These are phyloP conservation scores for Alethe diademata DNA, from an alignment of 2,113 vertebrate species.

Conservation along the genomic window DNA sequence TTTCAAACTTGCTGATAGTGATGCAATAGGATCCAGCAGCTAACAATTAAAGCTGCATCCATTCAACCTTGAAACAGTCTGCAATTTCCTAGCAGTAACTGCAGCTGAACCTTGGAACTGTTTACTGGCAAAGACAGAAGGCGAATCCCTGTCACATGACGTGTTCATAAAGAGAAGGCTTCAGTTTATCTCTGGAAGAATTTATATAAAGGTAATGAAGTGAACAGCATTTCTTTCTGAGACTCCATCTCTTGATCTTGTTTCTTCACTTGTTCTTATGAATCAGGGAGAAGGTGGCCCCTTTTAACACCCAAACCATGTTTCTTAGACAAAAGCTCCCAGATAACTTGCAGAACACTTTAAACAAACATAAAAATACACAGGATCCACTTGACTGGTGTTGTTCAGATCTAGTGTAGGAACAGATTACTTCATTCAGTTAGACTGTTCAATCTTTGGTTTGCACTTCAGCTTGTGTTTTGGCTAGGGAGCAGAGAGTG, in stretches of 20 bases:
- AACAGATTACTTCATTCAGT: neutral
- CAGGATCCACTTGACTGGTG: neutral
- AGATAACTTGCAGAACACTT: neutral
- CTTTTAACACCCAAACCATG: neutral
- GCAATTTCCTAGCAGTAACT: conserved; percentile 23
- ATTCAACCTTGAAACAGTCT: conserved; percentile 43
- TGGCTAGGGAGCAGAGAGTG: neutral
- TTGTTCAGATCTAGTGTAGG: neutral
- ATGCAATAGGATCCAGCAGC: conserved; percentile 36
- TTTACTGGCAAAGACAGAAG: neutral
- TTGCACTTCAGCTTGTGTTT: neutral
- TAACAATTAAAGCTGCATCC: conserved; percentile 25
- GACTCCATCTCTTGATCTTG: neutral
- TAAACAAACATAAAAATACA: neutral
- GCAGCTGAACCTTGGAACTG: neutral
- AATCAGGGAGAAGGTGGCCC: neutral
- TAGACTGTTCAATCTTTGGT: neutral
- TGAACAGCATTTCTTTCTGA: neutral
- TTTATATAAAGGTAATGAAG: neutral
- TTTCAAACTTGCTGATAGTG: conserved; percentile 40
- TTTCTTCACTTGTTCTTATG: neutral
- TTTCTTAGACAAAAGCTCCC: neutral
- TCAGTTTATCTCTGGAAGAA: neutral
- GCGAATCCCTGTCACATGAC: neutral
- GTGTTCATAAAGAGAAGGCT: neutral